A percentile compares a stretch with the other conserved stretches of the same genome.
Evolutionary conservation across 2,888 invertebrate species (phyloP).

Genomic region (Mongoloraphidia duomilia): DNA sequence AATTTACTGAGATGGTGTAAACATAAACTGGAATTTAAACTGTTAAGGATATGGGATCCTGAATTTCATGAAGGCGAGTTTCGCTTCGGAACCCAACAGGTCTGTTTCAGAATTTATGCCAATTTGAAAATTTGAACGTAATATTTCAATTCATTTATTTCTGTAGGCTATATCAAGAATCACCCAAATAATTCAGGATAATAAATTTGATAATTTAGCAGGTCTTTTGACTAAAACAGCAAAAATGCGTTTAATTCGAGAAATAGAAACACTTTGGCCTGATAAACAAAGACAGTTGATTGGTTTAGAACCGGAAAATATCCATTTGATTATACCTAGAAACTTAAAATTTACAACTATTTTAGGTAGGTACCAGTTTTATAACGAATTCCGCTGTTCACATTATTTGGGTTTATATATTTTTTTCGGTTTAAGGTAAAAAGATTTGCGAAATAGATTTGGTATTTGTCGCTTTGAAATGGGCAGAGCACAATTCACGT

Average conservation of each 20-base stretch:
- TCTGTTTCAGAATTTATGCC: neutral
- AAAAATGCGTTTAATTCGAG: neutral
- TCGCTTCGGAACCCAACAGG: conserved; percentile 3
- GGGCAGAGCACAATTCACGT: conserved; percentile 2
- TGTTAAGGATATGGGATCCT: conserved; percentile 3
- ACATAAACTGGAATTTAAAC: conserved; percentile 2
- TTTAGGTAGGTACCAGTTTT: neutral
- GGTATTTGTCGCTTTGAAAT: conserved; percentile 4
- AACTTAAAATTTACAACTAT: neutral
- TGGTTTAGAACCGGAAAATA: conserved; percentile 2
- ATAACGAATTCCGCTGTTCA: neutral
- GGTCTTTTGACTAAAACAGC: neutral
- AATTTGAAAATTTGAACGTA: neutral
- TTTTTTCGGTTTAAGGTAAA: neutral
- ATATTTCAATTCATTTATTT: neutral
- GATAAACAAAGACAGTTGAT: neutral
- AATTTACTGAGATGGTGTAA: conserved; percentile 3
- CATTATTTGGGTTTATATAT: neutral
- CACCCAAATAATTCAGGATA: neutral
- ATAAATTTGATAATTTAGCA: neutral
- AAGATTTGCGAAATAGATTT: conserved; percentile 2
- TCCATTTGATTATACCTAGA: conserved; percentile 4
- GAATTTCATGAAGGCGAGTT: conserved; percentile 3
- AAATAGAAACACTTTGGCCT: conserved; percentile 3
- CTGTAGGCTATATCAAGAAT: conserved; percentile 3